These are phyloP conservation scores for Drosophila nigromelanica DNA, from an alignment of 1,140 invertebrate genomes.

Conservation along the genomic window DNA sequence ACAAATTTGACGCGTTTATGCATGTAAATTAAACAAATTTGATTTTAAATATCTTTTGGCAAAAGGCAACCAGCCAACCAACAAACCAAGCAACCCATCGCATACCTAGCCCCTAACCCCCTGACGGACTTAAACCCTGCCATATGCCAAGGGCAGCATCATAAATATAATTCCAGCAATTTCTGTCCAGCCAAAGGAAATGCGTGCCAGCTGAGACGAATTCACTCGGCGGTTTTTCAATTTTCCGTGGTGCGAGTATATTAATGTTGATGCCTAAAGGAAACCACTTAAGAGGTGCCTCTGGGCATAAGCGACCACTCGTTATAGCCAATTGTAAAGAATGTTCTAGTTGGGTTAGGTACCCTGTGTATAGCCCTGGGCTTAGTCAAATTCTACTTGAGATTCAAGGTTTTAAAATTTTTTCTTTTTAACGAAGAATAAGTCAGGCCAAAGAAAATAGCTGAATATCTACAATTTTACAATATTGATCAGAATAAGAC, in stretches of 20 bases:
- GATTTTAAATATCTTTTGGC: conserved; percentile 82
- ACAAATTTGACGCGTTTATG: conserved; percentile 82
- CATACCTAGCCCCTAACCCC: neutral
- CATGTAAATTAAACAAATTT: conserved; percentile 83
- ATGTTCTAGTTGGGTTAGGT: neutral
- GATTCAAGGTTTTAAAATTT: too few relatives aligned
- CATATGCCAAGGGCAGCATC: conserved; percentile 21
- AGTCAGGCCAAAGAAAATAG: too few relatives aligned
- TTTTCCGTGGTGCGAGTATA: conserved; percentile 48
- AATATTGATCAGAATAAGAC: too few relatives aligned
- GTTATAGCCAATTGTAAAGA: conserved; percentile 42
- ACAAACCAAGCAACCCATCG: conserved; percentile 12
- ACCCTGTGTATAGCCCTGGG: neutral
- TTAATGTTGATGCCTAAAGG: conserved; percentile 57
- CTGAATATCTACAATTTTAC: too few relatives aligned
- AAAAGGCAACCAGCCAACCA: conserved; percentile 35
- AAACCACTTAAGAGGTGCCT: conserved; percentile 30
- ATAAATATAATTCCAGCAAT: conserved; percentile 59
- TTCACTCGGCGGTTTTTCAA: conserved; percentile 65
- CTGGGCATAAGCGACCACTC: conserved; percentile 27
- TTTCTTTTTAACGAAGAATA: too few relatives aligned
- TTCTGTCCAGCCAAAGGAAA: conserved; percentile 41
- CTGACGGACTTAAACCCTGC: neutral
- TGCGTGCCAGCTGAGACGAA: conserved; percentile 37
- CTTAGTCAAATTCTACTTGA: too few relatives aligned